Percentiles rank a stretch among this genome's conserved stretches.
phyloP scores from a whole-genome alignment of 2,888 invertebrate genomes.

The Nomada ruficornis region DNA sequence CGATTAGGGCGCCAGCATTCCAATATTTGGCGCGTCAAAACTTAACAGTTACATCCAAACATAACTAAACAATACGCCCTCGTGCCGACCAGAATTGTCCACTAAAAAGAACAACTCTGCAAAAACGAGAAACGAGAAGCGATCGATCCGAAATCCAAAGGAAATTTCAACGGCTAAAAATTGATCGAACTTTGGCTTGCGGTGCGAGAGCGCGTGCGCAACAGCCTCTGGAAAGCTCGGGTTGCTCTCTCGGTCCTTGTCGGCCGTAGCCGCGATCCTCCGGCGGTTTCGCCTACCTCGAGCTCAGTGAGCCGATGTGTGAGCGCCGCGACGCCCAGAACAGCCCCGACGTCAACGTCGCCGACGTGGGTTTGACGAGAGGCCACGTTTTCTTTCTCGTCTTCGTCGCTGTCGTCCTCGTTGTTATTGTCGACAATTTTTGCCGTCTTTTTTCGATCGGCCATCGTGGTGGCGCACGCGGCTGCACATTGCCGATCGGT shows the following conservation, averaged over 20 bases:
- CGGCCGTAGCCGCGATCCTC: constrained; percentile 71
- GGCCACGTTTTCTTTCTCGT: constrained; percentile 52
- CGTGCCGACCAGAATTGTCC: not conserved
- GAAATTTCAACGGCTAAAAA: constrained; percentile 41
- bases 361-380: constrained; percentile 61
- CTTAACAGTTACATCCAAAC: too few species aligned
- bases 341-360: constrained; percentile 62
- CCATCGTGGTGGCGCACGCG: constrained; percentile 63
- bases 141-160: constrained; percentile 43
- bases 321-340: constrained; percentile 75
- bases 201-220: constrained; percentile 63
- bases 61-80: not conserved
- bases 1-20: too few species aligned
- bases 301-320: constrained; percentile 77
- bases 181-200: constrained; percentile 26
- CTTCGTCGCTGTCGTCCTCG: constrained; percentile 35
- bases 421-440: constrained; percentile 36
- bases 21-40: too few species aligned
- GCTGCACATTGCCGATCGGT: constrained; percentile 57
- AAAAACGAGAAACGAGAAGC: not conserved
- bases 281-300: constrained; percentile 72
- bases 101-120: not conserved
- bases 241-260: constrained; percentile 70
- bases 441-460: constrained; percentile 46
- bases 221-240: constrained; percentile 60